phyloP scores from a whole-genome alignment of 37 sponge, comb jelly and placozoan genomes.

The Cladorhizidae sp. region DNA sequence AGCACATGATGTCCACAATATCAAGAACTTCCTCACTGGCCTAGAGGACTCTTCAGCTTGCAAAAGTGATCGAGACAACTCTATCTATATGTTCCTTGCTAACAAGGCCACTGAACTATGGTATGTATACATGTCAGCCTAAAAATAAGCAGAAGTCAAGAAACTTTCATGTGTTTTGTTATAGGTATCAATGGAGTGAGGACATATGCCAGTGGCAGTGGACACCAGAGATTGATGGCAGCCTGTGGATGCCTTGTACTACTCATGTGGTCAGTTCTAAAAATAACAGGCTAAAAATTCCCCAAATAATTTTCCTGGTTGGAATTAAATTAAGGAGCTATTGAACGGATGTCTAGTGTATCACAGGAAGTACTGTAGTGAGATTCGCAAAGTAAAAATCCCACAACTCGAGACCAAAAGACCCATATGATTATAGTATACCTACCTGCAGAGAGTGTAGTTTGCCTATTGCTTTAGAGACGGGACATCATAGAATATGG shows the following conservation, averaged over 20 bases:
- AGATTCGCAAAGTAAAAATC: too few relatives aligned
- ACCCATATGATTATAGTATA: too few relatives aligned
- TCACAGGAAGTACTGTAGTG: too few relatives aligned
- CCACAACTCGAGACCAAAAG: too few relatives aligned
- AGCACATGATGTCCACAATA: slow-evolving; percentile 34
- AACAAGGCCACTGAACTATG: slow-evolving; percentile 41
- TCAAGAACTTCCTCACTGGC: slow-evolving; percentile 40
- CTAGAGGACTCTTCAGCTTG: slow-evolving; percentile 40
- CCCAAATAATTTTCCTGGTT: too few relatives aligned
- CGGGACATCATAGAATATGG: too few relatives aligned
- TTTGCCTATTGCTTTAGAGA: too few relatives aligned
- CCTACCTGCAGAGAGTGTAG: too few relatives aligned
- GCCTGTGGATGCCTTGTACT: slow-evolving; percentile 40
- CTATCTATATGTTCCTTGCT: slow-evolving; percentile 35
- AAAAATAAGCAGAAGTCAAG: not conserved
- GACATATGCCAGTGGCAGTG: slow-evolving; percentile 27
- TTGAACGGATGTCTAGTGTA: too few relatives aligned
- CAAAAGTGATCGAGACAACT: slow-evolving; percentile 20
- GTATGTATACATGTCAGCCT: slow-evolving; percentile 4
- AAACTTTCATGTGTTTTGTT: not conserved
- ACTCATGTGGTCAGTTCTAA: slow-evolving; percentile 11
- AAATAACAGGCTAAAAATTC: too few relatives aligned
- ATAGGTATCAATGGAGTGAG: slow-evolving; percentile 35
- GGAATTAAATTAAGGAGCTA: too few relatives aligned
- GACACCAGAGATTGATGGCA: slow-evolving; percentile 29